Evolutionary conservation across 2,797 vertebrate genomes (phyloP).

Genomic region (Periophthalmus magnuspinnatus): DNA sequence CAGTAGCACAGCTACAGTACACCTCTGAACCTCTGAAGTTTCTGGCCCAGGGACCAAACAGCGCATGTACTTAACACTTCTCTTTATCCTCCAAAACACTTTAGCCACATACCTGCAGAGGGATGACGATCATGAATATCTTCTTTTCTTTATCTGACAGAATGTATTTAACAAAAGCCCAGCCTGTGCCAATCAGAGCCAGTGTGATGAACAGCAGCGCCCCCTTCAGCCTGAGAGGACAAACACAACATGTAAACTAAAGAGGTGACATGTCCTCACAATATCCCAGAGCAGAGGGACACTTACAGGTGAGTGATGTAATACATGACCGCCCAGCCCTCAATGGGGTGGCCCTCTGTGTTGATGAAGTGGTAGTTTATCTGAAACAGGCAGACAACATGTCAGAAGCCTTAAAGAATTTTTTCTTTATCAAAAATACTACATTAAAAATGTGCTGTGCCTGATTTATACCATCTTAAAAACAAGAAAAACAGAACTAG

Average conservation of each 20-base stretch:
- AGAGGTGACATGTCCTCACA: no score
- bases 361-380: conserved; percentile 90
- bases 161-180: conserved; percentile 86
- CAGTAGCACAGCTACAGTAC: no score
- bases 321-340: conserved; percentile 86
- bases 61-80: no score
- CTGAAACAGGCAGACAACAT: conserved; percentile 53
- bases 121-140: conserved; percentile 87
- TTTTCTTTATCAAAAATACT: no score
- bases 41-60: no score
- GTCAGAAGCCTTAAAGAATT: not conserved
- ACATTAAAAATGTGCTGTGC: no score
- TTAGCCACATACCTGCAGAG: conserved; percentile 75
- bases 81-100: no score
- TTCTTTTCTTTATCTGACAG: conserved; percentile 89
- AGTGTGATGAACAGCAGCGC: conserved; percentile 88
- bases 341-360: conserved; percentile 80
- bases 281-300: conserved; percentile 34
- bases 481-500: no score
- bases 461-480: no score
- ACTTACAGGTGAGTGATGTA: conserved; percentile 87
- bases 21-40: no score
- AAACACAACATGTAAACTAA: no score
- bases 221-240: conserved; percentile 79
- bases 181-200: conserved; percentile 84